Evolutionary conservation across 2,113 vertebrate genomes (phyloP).

Genomic region (Trematomus loennbergii): DNA sequence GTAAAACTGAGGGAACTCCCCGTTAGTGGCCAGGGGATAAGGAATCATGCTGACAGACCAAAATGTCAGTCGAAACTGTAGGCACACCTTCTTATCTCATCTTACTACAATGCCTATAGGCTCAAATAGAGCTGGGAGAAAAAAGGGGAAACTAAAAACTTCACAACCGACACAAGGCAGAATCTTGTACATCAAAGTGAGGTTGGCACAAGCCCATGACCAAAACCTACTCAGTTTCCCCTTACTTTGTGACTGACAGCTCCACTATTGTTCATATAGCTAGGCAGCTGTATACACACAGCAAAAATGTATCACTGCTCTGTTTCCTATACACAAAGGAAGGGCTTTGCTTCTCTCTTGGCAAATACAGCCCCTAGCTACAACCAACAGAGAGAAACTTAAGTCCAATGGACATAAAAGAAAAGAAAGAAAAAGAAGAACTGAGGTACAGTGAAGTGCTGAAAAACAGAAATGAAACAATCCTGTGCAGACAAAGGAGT

Average conservation of each 20-base stretch:
- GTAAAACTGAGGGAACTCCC: background rate
- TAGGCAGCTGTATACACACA: conserved; percentile 78
- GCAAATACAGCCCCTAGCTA: conserved; percentile 73
- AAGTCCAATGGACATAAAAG: conserved; percentile 19
- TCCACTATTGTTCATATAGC: conserved; percentile 68
- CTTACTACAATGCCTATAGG: conserved; percentile 53
- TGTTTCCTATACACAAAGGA: conserved; percentile 72
- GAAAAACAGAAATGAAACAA: conserved; percentile 29
- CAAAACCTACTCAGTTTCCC: conserved; percentile 32
- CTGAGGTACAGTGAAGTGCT: conserved; percentile 19
- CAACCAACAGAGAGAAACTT: conserved; percentile 65
- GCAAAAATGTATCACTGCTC: conserved; percentile 81
- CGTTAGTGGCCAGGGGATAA: background rate
- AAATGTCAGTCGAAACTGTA: conserved; percentile 26
- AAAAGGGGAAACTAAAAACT: background rate
- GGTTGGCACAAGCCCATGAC: conserved; percentile 7
- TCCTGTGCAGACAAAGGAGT: conserved; percentile 18
- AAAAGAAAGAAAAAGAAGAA: conserved; percentile 22
- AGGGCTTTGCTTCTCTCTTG: conserved; percentile 58
- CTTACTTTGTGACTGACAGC: conserved; percentile 62
- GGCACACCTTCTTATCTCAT: conserved; percentile 65
- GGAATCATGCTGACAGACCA: conserved; percentile 26
- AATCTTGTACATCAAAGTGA: conserved; percentile 19
- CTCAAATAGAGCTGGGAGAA: background rate
- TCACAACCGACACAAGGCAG: conserved; percentile 12